A percentile compares a stretch with the other conserved stretches of the same genome.
phyloP scores from a whole-genome alignment of 2,113 vertebrate genomes.

The Vireo altiloquus region DNA sequence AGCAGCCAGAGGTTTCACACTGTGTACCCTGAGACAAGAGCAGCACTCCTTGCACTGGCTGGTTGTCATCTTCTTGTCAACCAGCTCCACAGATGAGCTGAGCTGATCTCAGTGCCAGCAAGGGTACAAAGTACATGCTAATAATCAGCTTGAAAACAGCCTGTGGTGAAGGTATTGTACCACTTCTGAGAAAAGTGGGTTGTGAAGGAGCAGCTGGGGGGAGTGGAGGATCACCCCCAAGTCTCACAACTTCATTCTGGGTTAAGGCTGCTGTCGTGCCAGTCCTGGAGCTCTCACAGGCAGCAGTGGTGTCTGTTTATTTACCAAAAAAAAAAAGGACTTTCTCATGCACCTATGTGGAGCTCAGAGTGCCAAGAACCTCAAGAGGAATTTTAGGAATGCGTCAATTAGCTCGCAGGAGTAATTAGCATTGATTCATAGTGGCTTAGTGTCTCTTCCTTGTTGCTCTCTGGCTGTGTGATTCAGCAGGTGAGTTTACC shows the following conservation, averaged over 20 bases:
- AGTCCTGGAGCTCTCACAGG: not conserved
- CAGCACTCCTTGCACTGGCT: not conserved
- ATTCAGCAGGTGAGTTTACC: constrained; percentile 10
- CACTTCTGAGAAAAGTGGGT: not conserved
- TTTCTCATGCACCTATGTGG: not conserved
- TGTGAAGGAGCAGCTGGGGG: not conserved
- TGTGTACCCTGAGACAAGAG: not conserved
- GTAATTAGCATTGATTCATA: not conserved
- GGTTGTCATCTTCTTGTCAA: not conserved
- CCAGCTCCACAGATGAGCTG: not conserved
- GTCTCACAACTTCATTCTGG: not conserved
- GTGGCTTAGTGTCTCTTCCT: not conserved
- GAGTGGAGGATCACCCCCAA: not conserved
- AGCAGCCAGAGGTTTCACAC: not conserved
- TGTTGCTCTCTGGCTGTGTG: not conserved
- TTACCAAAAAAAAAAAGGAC: not conserved
- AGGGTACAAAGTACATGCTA: not conserved
- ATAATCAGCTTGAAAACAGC: not conserved
- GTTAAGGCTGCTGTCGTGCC: not conserved
- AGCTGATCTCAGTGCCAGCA: not conserved
- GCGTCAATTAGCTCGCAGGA: not conserved
- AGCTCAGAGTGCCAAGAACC: not conserved
- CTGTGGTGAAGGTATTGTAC: accelerated
- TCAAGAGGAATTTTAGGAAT: constrained; percentile 13
- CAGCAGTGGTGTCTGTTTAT: not conserved